Evolutionary conservation across 2,113 vertebrate genomes (phyloP).

Genomic region (Crotalus tigris): DNA sequence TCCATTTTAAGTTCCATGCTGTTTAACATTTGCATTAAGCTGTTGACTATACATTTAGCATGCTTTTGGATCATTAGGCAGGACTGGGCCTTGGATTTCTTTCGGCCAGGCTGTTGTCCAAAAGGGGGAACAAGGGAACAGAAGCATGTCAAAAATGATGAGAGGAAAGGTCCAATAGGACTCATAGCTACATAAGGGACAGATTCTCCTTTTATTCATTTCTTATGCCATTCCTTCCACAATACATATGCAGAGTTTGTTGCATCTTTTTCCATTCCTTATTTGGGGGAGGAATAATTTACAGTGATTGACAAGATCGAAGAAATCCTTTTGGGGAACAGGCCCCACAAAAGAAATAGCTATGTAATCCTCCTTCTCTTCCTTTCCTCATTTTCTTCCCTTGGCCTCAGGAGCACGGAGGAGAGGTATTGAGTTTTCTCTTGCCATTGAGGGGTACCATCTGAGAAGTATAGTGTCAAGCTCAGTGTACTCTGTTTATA

Average conservation of each 20-base stretch:
- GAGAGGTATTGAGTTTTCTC: not conserved
- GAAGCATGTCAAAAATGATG: not conserved
- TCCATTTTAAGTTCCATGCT: not conserved
- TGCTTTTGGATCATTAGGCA: not conserved
- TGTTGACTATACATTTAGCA: not conserved
- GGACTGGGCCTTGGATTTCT: not conserved
- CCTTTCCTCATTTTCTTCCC: not conserved
- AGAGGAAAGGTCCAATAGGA: not conserved
- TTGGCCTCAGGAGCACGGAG: not conserved
- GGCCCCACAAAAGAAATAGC: not conserved
- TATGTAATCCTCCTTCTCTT: not conserved
- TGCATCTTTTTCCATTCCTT: not conserved
- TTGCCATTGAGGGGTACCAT: not conserved
- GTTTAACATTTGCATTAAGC: not conserved
- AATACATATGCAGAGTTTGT: not conserved
- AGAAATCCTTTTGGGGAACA: not conserved
- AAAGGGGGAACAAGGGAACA: not conserved
- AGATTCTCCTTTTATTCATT: not conserved
- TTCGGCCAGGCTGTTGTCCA: not conserved
- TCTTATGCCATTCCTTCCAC: not conserved
- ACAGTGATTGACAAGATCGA: not conserved
- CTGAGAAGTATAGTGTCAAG: not conserved
- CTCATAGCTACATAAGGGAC: not conserved
- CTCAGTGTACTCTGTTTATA: not conserved
- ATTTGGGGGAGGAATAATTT: not conserved